Conservation (phyloP, 2,113 vertebrate species). For the Mandrillus leucophaeus region DNA sequence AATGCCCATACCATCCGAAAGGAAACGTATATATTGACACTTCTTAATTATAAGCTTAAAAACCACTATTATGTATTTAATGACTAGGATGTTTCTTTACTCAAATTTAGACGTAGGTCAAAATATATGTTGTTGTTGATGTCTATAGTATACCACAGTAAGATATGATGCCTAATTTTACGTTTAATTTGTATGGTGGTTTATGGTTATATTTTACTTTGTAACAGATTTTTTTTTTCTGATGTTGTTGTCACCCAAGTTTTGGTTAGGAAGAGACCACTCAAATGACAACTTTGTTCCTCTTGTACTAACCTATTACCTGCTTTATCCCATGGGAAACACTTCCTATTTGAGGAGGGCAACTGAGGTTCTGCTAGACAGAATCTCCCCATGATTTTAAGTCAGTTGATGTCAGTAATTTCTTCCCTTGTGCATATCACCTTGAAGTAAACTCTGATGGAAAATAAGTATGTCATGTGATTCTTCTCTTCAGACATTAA, state of each 20-base stretch:
- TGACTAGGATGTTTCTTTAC: background rate
- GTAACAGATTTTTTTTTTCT: background rate
- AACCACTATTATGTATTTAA: background rate
- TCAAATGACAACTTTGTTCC: background rate
- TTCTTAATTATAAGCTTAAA: background rate
- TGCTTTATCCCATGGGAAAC: background rate
- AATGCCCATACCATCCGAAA: background rate
- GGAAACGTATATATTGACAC: background rate
- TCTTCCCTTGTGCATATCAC: background rate
- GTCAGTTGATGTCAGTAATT: background rate
- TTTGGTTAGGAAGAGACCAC: background rate
- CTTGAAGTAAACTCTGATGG: background rate
- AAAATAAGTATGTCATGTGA: background rate
- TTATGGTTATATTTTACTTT: background rate
- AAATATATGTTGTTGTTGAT: background rate
- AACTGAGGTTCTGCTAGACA: background rate
- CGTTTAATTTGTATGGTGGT: background rate
- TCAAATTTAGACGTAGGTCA: slow-evolving; percentile 27
- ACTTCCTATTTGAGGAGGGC: background rate
- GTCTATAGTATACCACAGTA: background rate
- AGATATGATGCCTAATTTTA: background rate
- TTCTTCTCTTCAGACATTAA: background rate
- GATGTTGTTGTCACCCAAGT: background rate
- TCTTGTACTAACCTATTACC: background rate
- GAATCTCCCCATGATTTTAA: background rate